Evolutionary conservation across 1,140 invertebrate genomes (phyloP).

Genomic region (Bathynomus jamesi): DNA sequence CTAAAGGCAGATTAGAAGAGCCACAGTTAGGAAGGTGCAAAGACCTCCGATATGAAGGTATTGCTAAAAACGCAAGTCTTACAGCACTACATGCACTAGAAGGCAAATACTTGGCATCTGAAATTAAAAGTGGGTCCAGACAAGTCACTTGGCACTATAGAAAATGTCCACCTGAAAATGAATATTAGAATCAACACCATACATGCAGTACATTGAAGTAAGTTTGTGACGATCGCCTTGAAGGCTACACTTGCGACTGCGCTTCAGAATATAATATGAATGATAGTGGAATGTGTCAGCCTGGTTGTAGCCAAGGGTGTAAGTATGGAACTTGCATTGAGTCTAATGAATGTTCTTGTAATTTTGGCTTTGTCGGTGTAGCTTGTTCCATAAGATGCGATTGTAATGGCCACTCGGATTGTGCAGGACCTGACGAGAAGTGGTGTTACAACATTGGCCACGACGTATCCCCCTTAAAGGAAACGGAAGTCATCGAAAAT

Average conservation of each 20-base stretch:
- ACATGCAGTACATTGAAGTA: slow-evolving; percentile 77
- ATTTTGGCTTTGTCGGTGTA: slow-evolving; percentile 89
- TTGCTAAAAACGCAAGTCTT: slow-evolving; percentile 19
- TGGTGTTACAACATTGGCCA: no score
- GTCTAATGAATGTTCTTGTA: slow-evolving; percentile 76
- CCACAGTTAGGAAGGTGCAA: slow-evolving; percentile 38
- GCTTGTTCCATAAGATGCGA: slow-evolving; percentile 89
- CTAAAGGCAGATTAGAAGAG: slow-evolving; percentile 44
- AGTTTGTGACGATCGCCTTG: slow-evolving; percentile 63
- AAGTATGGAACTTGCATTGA: slow-evolving; percentile 74
- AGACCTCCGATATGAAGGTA: slow-evolving; percentile 16
- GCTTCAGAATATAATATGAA: slow-evolving; percentile 62
- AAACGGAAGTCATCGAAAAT: no score
- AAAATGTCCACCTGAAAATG: slow-evolving; percentile 82
- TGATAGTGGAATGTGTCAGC: slow-evolving; percentile 54
- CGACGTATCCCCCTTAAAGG: no score
- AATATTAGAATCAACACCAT: slow-evolving; percentile 85
- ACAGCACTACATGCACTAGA: slow-evolving; percentile 14
- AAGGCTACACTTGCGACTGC: slow-evolving; percentile 78
- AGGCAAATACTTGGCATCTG: not conserved
- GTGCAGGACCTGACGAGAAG: slow-evolving; percentile 76
- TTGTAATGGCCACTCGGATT: slow-evolving; percentile 90
- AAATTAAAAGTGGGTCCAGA: not conserved
- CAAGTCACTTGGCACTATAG: slow-evolving; percentile 66
- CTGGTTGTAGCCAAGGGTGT: slow-evolving; percentile 81